Base-by-base conservation (phyloP, 2,797 vertebrate genomes). In the Fistularia commersonii region DNA sequence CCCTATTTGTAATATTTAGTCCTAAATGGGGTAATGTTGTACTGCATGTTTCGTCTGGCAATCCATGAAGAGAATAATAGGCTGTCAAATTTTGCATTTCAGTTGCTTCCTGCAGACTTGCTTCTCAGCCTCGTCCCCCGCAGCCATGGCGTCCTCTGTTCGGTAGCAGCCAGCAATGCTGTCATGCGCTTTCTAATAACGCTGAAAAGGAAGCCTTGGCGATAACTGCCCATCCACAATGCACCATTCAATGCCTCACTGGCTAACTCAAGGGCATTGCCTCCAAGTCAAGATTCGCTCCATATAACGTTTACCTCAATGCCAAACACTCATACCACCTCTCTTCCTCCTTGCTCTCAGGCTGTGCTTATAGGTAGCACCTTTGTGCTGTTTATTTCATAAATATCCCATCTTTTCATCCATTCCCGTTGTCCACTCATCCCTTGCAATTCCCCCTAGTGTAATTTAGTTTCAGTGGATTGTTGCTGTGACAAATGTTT, bases 211-310 rank as follows among this genome's bases (percentile, higher is more conserved):
- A 71, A 80, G 69, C 79, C 81, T 88, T 86, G 80, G 72, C 72
- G 80, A 82, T 81, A 81, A 83, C 80, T 72, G 79, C 74, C 75
- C 75, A 76, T 85, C 74, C 75, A 85, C 77, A 74, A 72, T 68
- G 60, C 70, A 57, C 76, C 69, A 69, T 73, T 79, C 74, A 68
- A 62, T 66, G 78, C 77, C 55, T 84, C 64, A 46, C 72, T 74
- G 77, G 52, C 63, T 50, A 56, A 70, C 79, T 82, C 75, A 83
- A 87, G 84, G 86, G 69, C 82, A 78, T 62, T 12, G 54, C 51
- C 75, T 80, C 76, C 80, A 74, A 78, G 71, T 69, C 73, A 51
- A 57, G 67, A 80, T 72, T 70, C 77, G 71, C 69, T 55, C 80
- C 55, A 61, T 70, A 55, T 65, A 74, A 66, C 45, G 14, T 75